Evolutionary conservation across 2,888 invertebrate species (phyloP).

Genomic region (Brachynemurus nebulosus): DNA sequence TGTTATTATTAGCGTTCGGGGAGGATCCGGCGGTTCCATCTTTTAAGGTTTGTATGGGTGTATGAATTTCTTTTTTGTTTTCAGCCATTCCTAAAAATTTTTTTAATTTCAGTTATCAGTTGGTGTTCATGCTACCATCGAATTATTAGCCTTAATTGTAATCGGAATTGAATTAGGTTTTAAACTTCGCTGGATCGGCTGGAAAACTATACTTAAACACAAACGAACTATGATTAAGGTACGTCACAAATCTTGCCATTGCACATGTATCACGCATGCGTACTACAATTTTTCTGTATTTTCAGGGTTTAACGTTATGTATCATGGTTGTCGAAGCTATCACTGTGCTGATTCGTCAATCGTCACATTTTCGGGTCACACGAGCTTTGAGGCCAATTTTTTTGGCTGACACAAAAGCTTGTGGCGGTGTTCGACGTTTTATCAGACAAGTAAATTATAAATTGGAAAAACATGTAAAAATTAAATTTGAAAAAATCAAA

Average conservation of each 20-base stretch:
- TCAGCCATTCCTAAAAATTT: background rate
- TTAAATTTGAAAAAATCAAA: background rate
- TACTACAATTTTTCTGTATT: conserved; percentile 19
- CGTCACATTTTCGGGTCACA: conserved; percentile 77
- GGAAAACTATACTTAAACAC: conserved; percentile 67
- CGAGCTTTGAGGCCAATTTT: conserved; percentile 78
- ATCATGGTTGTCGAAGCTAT: conserved; percentile 76
- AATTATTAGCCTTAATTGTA: conserved; percentile 58
- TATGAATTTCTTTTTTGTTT: background rate
- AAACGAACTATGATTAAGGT: conserved; percentile 79
- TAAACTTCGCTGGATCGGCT: conserved; percentile 76
- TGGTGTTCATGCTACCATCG: conserved; percentile 68
- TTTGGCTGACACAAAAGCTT: conserved; percentile 71
- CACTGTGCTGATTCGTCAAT: conserved; percentile 63
- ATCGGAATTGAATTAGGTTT: conserved; percentile 66
- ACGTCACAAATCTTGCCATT: conserved; percentile 13
- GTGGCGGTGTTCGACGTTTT: conserved; percentile 62
- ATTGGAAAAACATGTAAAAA: too few species aligned
- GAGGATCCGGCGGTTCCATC: conserved; percentile 68
- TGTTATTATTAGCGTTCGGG: conserved; percentile 61
- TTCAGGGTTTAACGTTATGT: conserved; percentile 54
- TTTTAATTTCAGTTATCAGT: conserved; percentile 46
- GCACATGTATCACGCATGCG: too few species aligned
- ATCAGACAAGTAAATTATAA: conserved; percentile 47
- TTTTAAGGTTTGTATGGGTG: conserved; percentile 39